Evolutionary conservation across 2,113 vertebrate species (phyloP).

Genomic region (Neodontobutis hainanensis): DNA sequence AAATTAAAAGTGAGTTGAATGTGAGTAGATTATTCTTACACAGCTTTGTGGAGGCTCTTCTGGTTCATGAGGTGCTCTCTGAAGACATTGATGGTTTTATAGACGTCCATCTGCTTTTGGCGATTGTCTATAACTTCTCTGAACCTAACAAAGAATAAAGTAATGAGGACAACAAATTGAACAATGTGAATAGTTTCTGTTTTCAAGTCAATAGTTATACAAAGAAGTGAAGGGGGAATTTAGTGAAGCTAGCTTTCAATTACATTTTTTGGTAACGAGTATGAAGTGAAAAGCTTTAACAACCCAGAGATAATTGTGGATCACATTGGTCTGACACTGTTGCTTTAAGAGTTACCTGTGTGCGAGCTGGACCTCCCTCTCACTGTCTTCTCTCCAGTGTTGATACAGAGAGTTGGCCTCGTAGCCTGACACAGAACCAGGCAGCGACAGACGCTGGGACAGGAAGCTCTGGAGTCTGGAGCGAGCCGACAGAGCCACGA

Average conservation of each 20-base stretch:
- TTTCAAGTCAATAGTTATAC: too few relatives aligned
- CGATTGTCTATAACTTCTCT: background rate
- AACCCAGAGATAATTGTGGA: too few relatives aligned
- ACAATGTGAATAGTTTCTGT: too few relatives aligned
- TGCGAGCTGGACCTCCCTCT: background rate
- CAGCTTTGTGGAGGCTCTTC: slow-evolving; percentile 30
- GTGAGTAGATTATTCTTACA: slow-evolving; percentile 16
- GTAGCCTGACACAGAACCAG: background rate
- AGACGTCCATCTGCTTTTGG: background rate
- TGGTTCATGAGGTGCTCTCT: slow-evolving; percentile 40
- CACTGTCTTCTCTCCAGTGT: slow-evolving; percentile 4
- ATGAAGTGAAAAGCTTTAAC: too few relatives aligned
- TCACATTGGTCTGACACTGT: background rate
- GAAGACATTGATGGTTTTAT: slow-evolving; percentile 42
- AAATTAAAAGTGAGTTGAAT: too few relatives aligned
- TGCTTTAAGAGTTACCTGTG: slow-evolving; percentile 6
- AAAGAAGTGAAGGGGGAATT: too few relatives aligned
- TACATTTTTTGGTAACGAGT: too few relatives aligned
- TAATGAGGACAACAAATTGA: too few relatives aligned
- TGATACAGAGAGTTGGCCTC: background rate
- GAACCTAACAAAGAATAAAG: slow-evolving; percentile 11
- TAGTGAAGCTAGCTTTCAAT: too few relatives aligned
- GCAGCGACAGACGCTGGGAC: background rate
- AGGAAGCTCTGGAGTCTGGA: slow-evolving; percentile 6
- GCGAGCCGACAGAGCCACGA: slow-evolving; percentile 33